Evolutionary conservation across 1,140 invertebrate genomes (phyloP).

Genomic region (Polypedilum pembai): DNA sequence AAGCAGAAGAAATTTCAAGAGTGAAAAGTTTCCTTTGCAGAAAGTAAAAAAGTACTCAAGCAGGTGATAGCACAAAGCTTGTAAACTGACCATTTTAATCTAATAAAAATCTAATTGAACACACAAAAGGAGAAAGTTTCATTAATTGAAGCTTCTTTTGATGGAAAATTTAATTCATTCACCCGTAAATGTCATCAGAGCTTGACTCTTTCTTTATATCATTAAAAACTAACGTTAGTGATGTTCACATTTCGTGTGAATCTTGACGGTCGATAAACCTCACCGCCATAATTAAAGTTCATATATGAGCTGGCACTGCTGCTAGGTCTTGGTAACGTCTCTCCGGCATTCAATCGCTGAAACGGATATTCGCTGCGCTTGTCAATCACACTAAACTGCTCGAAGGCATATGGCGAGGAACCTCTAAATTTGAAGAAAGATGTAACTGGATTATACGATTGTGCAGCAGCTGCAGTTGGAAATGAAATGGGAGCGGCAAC

Average conservation of each 20-base stretch:
- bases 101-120: too few species aligned
- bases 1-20: too few species aligned
- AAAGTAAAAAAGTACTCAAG: too few species aligned
- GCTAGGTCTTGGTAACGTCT: constrained; percentile 29
- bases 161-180: too few species aligned
- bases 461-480: neutral
- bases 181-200: too few species aligned
- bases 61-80: too few species aligned
- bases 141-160: too few species aligned
- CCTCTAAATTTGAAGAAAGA: constrained; percentile 23
- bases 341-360: constrained; percentile 40
- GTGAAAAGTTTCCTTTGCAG: too few species aligned
- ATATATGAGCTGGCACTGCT: neutral
- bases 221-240: too few species aligned
- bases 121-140: too few species aligned
- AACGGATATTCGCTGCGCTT: constrained; percentile 38
- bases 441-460: neutral
- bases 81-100: too few species aligned
- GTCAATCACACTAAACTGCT: constrained; percentile 36
- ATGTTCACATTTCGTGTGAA: neutral
- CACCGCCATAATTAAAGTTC: neutral
- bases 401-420: constrained; percentile 36
- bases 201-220: too few species aligned
- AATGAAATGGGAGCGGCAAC: neutral
- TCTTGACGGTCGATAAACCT: neutral